These are phyloP conservation scores for Microcebus jonahi DNA, from an alignment of 2,113 vertebrate genomes.

Conservation along the genomic window DNA sequence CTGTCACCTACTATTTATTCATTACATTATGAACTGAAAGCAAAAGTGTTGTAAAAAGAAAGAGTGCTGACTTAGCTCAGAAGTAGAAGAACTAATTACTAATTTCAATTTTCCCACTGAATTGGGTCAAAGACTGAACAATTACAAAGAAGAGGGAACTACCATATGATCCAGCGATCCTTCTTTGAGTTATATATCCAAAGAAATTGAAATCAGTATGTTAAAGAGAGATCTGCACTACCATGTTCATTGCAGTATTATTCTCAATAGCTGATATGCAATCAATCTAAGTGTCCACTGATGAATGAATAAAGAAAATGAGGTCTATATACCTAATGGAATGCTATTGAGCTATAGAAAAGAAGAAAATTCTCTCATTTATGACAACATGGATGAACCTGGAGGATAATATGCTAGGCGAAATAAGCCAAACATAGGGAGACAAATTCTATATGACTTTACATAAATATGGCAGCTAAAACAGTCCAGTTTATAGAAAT, in stretches of 20 bases:
- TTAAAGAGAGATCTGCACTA: background rate
- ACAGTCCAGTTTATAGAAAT: background rate
- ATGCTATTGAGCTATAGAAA: background rate
- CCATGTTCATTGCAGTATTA: background rate
- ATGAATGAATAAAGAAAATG: background rate
- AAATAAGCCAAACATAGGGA: background rate
- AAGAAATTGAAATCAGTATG: background rate
- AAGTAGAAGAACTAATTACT: background rate
- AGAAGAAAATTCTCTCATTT: background rate
- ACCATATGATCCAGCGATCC: accelerated
- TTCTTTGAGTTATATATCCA: too few species aligned
- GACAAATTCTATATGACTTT: background rate
- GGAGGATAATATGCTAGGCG: background rate
- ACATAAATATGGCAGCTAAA: background rate
- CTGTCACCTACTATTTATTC: background rate
- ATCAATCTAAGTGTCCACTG: background rate
- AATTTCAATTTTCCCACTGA: background rate
- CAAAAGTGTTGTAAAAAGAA: background rate
- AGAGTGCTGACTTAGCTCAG: background rate
- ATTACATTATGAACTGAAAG: background rate
- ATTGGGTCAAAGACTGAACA: background rate
- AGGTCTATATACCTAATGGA: background rate
- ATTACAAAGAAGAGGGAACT: background rate
- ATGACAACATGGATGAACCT: background rate
- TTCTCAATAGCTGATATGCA: background rate